Conservation (phyloP, 2,888 invertebrate genomes). For the Erebia epiphron region DNA sequence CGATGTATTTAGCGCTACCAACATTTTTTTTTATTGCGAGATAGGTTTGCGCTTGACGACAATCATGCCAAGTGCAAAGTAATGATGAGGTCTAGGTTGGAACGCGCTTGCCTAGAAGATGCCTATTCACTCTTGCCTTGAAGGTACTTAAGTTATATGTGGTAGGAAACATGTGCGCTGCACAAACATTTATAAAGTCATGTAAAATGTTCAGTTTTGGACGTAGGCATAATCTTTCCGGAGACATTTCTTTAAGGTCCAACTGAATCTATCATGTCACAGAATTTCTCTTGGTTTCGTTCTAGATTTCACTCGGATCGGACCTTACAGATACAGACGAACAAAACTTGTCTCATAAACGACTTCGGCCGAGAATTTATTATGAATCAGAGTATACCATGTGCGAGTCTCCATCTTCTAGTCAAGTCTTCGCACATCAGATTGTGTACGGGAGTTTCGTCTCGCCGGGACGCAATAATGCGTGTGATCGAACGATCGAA, state of each 20-base stretch:
- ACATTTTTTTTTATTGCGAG: background rate
- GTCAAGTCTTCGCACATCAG: constrained; percentile 1
- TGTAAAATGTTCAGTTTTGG: background rate
- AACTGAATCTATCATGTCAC: background rate
- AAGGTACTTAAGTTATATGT: no score
- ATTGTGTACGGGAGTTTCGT: background rate
- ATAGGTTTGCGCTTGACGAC: no score
- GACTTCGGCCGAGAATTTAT: background rate
- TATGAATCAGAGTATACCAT: background rate
- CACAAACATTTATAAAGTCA: background rate
- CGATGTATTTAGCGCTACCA: background rate
- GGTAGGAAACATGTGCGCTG: no score
- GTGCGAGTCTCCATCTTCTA: background rate
- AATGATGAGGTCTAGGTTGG: no score
- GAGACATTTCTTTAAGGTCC: background rate
- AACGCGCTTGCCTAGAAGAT: no score
- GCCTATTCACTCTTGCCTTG: no score
- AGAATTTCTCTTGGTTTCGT: background rate
- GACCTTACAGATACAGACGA: background rate
- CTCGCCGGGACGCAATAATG: constrained; percentile 4
- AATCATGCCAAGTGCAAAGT: no score
- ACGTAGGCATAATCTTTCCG: background rate
- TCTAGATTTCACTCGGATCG: background rate
- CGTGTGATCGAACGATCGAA: background rate
- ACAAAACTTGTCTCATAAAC: background rate